Conservation (phyloP, 2,113 vertebrate species). For the Takifugu bimaculatus region DNA sequence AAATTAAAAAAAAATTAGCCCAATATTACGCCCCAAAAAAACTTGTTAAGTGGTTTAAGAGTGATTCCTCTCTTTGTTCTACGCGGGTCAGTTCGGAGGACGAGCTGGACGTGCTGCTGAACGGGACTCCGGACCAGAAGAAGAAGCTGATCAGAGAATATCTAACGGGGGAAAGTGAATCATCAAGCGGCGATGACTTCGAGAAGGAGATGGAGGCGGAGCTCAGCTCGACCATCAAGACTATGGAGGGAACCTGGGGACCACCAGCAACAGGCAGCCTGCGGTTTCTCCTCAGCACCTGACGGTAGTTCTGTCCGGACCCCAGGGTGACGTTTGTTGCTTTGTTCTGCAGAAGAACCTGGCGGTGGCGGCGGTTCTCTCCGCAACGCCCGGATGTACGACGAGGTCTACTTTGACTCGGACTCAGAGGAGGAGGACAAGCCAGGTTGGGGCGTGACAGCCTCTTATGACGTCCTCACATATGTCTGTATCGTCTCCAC, state of each 20-base stretch:
- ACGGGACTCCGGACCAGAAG: constrained; percentile 91
- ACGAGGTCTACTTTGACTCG: constrained; percentile 92
- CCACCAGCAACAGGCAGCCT: constrained; percentile 46
- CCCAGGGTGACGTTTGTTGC: no score
- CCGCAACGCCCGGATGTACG: constrained; percentile 73
- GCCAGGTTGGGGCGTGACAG: constrained; percentile 38
- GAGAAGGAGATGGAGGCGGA: constrained; percentile 98
- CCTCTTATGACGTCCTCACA: neutral
- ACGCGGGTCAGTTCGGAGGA: constrained; percentile 85
- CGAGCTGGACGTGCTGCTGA: constrained; percentile 89
- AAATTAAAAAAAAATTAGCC: no score
- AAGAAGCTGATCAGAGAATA: constrained; percentile 93
- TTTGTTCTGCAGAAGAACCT: constrained; percentile 51
- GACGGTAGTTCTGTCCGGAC: no score
- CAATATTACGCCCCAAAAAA: no score
- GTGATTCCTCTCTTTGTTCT: no score
- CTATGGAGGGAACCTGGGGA: constrained; percentile 82
- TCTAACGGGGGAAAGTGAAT: constrained; percentile 93
- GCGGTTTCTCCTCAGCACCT: neutral
- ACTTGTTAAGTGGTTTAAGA: no score
- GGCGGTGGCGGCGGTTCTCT: neutral
- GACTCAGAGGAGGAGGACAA: constrained; percentile 83
- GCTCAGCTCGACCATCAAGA: constrained; percentile 84
- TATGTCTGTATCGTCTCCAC: no score
- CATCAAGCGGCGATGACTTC: constrained; percentile 93